phyloP scores from a whole-genome alignment of 2,888 invertebrate species.

The Drosophila monieri region DNA sequence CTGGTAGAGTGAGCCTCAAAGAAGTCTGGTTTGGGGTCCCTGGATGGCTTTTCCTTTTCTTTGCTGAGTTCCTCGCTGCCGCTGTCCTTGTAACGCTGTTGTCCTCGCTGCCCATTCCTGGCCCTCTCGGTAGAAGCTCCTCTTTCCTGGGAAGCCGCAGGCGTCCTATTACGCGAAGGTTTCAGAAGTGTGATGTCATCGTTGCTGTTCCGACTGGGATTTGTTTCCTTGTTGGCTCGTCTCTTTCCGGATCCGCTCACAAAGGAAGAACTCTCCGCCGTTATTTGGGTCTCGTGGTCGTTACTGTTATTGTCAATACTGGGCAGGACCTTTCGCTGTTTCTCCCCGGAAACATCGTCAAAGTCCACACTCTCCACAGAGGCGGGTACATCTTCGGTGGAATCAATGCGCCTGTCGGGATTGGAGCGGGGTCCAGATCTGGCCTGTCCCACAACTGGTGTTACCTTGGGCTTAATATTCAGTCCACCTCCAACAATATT shows the following conservation, averaged over 20 bases:
- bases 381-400: slow-evolving; percentile 79
- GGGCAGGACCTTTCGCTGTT: slow-evolving; percentile 73
- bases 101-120: slow-evolving; percentile 72
- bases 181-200: slow-evolving; percentile 59
- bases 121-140: slow-evolving; percentile 65
- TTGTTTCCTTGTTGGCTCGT: slow-evolving; percentile 41
- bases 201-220: slow-evolving; percentile 69
- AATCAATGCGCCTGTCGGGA: slow-evolving; percentile 81
- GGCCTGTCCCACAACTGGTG: slow-evolving; percentile 54
- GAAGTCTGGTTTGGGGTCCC: slow-evolving; percentile 57
- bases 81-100: slow-evolving; percentile 74
- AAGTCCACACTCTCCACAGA: slow-evolving; percentile 82
- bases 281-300: slow-evolving; percentile 81
- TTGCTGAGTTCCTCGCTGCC: slow-evolving; percentile 65
- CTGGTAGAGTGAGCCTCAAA: slow-evolving; percentile 59
- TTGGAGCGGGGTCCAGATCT: slow-evolving; percentile 53
- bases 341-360: slow-evolving; percentile 82
- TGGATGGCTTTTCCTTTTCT: slow-evolving; percentile 44
- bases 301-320: slow-evolving; percentile 77
- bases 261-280: slow-evolving; percentile 92
- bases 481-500: slow-evolving; percentile 81
- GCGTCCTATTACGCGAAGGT: slow-evolving; percentile 39
- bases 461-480: slow-evolving; percentile 76
- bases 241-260: slow-evolving; percentile 76
- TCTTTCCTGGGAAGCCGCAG: slow-evolving; percentile 53